Evolutionary conservation across 1,140 invertebrate genomes (phyloP).

Genomic region (Ericerus pela): DNA sequence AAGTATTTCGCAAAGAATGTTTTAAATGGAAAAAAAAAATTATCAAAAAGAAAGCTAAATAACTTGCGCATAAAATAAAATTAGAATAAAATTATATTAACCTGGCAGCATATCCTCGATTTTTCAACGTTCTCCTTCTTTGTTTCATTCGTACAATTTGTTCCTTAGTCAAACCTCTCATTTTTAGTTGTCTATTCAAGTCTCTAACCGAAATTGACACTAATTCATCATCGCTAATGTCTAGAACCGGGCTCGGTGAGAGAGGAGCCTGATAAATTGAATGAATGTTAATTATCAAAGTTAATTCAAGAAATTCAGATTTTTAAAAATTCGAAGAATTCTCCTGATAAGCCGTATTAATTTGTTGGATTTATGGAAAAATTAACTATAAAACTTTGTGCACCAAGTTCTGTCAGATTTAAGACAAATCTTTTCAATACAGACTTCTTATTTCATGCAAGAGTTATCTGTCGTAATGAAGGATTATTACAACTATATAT

Average conservation of each 20-base stretch:
- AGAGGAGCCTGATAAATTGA: constrained; percentile 46
- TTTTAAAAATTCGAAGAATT: too few species aligned
- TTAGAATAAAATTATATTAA: constrained; percentile 12
- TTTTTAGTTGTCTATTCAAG: constrained; percentile 72
- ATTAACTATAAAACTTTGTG: too few species aligned
- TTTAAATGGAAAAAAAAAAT: too few species aligned
- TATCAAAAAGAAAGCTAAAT: too few species aligned
- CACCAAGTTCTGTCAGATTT: too few species aligned
- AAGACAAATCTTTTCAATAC: too few species aligned
- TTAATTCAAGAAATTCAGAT: neutral
- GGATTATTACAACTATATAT: too few species aligned
- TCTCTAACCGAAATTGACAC: constrained; percentile 80
- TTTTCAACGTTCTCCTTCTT: constrained; percentile 72
- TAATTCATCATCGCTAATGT: constrained; percentile 81
- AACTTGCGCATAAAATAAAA: neutral
- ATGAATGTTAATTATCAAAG: constrained; percentile 41
- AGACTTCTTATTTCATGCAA: too few species aligned
- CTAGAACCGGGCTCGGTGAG: constrained; percentile 63
- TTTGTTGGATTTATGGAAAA: too few species aligned
- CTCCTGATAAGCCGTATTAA: too few species aligned
- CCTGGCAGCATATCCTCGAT: constrained; percentile 80
- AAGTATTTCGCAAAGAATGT: too few species aligned
- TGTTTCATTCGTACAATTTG: constrained; percentile 89
- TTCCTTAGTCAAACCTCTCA: constrained; percentile 64
- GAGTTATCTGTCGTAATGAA: too few species aligned